A percentile compares a stretch with the other conserved stretches of the same genome.
Conservation (phyloP, 30 jellyfish, hydroid and myxozoan genomes). For the Turritopsis dohrnii region DNA sequence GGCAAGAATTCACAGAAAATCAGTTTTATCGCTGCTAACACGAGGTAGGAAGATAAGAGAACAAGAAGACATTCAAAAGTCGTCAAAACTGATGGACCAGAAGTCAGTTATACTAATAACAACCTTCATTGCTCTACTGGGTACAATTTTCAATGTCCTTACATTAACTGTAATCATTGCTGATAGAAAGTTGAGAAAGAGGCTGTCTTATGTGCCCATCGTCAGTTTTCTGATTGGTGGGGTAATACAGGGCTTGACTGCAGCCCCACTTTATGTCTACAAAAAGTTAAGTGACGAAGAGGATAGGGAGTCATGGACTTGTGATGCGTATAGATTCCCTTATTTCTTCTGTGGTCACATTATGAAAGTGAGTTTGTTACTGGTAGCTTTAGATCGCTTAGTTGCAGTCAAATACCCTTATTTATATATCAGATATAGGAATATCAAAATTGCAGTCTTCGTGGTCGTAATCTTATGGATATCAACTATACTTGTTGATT, state of each 20-base stretch:
- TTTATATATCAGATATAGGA: neutral
- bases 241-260: constrained; percentile 7
- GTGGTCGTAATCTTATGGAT: neutral
- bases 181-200: neutral
- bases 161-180: neutral
- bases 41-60: neutral
- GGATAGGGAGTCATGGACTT: neutral
- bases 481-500: constrained; percentile 1
- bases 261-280: constrained; percentile 12
- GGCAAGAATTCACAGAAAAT: neutral
- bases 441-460: neutral
- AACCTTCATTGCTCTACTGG: neutral
- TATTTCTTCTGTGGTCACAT: constrained; percentile 21
- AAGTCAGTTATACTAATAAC: neutral
- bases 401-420: constrained; percentile 7
- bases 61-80: neutral
- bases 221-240: constrained; percentile 6
- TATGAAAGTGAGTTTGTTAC: constrained; percentile 12
- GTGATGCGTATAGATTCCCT: constrained; percentile 11
- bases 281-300: neutral
- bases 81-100: neutral
- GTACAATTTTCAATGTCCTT: neutral
- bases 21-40: neutral
- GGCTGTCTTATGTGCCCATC: neutral
- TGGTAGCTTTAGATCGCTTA: constrained; percentile 5